A percentile compares a stretch with the other conserved stretches of the same genome.
phyloP scores from a whole-genome alignment of 2,888 invertebrate species.

The Epistrophe grossulariae region DNA sequence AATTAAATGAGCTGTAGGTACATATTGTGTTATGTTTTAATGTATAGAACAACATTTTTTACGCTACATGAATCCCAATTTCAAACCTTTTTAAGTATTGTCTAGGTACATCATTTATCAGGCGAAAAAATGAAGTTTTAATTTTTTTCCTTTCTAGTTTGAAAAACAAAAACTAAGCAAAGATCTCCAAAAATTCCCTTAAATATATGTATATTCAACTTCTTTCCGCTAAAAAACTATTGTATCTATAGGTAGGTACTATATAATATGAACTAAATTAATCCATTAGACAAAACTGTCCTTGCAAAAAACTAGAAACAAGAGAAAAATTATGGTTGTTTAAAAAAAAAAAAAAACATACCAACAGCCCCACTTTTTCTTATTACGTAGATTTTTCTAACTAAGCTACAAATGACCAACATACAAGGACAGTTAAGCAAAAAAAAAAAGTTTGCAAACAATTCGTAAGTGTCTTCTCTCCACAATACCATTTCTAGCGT shows the following conservation, averaged over 20 bases:
- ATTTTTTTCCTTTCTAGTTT: background rate
- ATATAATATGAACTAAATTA: slow-evolving; percentile 6
- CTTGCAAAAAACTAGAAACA: background rate
- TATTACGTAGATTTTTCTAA: slow-evolving; percentile 52
- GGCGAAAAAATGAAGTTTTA: too few relatives aligned
- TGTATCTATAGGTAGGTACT: too few relatives aligned
- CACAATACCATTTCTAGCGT: slow-evolving; percentile 35
- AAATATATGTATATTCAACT: background rate
- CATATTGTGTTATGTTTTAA: too few relatives aligned
- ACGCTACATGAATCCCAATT: too few relatives aligned
- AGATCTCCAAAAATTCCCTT: background rate
- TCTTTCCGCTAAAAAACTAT: background rate
- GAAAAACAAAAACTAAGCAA: background rate
- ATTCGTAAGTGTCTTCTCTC: slow-evolving; percentile 56
- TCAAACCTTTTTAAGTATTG: too few relatives aligned
- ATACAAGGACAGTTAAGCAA: slow-evolving; percentile 32
- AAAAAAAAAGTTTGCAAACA: slow-evolving; percentile 46
- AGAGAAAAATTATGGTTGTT: slow-evolving; percentile 10
- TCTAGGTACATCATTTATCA: too few relatives aligned
- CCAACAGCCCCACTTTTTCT: slow-evolving; percentile 15
- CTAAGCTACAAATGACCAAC: slow-evolving; percentile 49
- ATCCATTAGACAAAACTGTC: background rate
- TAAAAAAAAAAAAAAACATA: background rate
- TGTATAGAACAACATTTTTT: too few relatives aligned
- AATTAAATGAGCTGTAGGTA: too few relatives aligned